These are phyloP conservation scores for Hoplostethus atlanticus DNA, from an alignment of 2,797 vertebrate species.

Conservation along the genomic window DNA sequence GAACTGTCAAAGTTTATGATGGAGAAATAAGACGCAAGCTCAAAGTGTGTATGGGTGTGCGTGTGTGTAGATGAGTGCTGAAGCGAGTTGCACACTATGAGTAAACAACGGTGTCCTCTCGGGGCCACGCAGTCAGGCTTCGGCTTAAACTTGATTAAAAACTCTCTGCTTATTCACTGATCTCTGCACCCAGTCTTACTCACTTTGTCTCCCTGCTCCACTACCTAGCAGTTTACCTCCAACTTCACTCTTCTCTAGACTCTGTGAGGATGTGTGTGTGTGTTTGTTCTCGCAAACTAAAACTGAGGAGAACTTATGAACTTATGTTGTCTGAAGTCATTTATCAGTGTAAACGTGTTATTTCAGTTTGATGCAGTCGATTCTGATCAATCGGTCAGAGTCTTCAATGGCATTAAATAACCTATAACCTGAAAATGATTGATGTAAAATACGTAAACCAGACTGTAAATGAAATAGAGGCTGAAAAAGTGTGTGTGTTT, in stretches of 20 bases:
- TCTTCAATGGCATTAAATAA: slow-evolving; percentile 4
- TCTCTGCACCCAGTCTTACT: slow-evolving; percentile 8
- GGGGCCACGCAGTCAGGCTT: slow-evolving; percentile 13
- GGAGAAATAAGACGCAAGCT: background rate
- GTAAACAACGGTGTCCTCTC: slow-evolving; percentile 21
- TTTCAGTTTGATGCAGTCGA: slow-evolving; percentile 6
- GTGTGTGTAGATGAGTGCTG: background rate
- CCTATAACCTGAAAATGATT: background rate
- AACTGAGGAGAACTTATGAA: background rate
- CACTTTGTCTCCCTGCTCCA: slow-evolving; percentile 11
- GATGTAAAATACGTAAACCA: slow-evolving; percentile 7
- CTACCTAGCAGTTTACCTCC: slow-evolving; percentile 15
- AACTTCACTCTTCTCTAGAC: slow-evolving; percentile 12
- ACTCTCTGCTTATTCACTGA: slow-evolving; percentile 38
- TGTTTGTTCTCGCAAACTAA: too few relatives aligned
- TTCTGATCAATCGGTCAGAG: slow-evolving; percentile 1
- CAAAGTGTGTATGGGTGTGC: background rate
- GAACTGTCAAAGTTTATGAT: background rate
- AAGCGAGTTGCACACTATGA: background rate
- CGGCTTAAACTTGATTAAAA: slow-evolving; percentile 42
- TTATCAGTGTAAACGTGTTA: background rate
- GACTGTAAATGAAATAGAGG: background rate
- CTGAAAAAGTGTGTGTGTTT: background rate
- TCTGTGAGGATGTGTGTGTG: too few relatives aligned
- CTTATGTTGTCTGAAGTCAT: background rate